Conservation (phyloP, 2,797 vertebrate species). For the Sebastes ruberrimus region DNA sequence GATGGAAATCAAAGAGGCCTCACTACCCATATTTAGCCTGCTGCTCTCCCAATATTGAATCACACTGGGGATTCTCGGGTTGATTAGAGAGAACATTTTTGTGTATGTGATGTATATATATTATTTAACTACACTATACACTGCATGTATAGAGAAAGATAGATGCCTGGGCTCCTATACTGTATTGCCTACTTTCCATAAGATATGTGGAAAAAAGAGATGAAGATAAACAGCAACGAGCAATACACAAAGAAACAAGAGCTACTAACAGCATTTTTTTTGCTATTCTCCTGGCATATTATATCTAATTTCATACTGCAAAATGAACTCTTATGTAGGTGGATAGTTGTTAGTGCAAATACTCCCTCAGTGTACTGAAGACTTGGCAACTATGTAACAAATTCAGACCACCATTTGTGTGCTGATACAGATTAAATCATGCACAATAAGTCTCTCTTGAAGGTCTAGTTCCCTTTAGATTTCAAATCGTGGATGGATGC, state of each 20-base stretch:
- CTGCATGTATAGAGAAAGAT: background rate
- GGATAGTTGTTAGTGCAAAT: background rate
- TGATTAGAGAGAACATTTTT: conserved; percentile 3
- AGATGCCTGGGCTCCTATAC: background rate
- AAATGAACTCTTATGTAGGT: conserved; percentile 2
- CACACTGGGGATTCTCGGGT: conserved; percentile 20
- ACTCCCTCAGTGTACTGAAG: too few relatives aligned
- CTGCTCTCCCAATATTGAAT: conserved; percentile 32
- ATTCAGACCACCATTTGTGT: background rate
- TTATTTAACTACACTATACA: background rate
- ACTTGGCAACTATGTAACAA: background rate
- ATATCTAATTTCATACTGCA: background rate
- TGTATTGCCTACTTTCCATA: conserved; percentile 1
- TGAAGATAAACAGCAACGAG: background rate
- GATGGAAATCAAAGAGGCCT: conserved; percentile 56
- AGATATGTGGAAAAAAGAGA: background rate
- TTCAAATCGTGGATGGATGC: background rate
- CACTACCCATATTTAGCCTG: conserved; percentile 28
- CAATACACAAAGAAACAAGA: background rate
- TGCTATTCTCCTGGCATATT: background rate
- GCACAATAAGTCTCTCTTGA: background rate
- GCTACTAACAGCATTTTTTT: background rate
- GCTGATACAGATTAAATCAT: background rate
- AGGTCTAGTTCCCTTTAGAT: background rate
- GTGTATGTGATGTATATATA: background rate